A percentile compares a stretch with the other conserved stretches of the same genome.
phyloP scores from a whole-genome alignment of 2,797 vertebrate genomes.

The Poecile montanus region DNA sequence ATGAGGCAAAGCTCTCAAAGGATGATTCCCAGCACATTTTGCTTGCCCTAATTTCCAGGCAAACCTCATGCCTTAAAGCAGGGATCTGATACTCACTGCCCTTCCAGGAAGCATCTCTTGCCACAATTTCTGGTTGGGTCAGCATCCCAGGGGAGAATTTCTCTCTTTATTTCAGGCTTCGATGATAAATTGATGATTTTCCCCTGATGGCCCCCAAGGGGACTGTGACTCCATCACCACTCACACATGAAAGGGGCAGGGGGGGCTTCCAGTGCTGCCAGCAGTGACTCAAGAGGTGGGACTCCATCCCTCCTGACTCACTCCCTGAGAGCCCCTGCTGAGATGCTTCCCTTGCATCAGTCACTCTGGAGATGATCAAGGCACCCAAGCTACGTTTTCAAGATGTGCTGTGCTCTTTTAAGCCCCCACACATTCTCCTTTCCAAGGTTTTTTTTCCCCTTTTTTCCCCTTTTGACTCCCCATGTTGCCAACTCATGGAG shows the following conservation, averaged over 20 bases:
- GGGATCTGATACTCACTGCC: neutral
- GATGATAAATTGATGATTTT: neutral
- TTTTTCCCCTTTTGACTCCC: neutral
- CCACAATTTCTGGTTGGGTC: neutral
- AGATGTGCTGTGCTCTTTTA: neutral
- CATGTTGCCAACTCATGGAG: neutral
- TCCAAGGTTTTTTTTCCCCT: neutral
- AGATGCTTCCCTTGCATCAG: neutral
- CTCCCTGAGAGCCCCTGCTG: neutral
- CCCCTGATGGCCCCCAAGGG: fast-evolving
- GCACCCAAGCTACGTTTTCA: neutral
- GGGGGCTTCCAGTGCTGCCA: neutral
- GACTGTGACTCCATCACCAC: neutral
- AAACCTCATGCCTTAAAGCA: neutral
- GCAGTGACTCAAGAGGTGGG: neutral
- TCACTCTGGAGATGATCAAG: neutral
- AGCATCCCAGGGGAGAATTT: neutral
- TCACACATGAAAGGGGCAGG: neutral
- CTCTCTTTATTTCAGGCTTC: neutral
- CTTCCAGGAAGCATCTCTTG: neutral
- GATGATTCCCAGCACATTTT: neutral
- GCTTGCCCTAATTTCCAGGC: neutral
- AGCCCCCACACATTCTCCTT: neutral
- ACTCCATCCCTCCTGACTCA: neutral
- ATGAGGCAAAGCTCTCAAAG: neutral